Evolutionary conservation across 2,797 vertebrate species (phyloP).

Genomic region (Melopsittacus undulatus): DNA sequence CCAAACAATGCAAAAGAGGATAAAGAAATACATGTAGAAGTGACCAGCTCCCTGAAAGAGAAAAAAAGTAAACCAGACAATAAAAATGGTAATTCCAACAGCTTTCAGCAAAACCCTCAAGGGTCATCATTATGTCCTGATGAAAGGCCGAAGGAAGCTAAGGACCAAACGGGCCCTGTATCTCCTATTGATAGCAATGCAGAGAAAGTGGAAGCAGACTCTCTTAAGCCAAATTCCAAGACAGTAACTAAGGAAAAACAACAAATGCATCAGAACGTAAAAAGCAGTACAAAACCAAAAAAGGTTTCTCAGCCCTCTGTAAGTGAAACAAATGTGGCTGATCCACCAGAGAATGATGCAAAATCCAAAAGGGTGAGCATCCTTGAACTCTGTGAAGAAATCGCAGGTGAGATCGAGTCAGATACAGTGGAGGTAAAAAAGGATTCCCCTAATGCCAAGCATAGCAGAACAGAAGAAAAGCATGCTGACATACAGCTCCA

Average conservation of each 20-base stretch:
- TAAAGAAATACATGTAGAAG: slow-evolving; percentile 42
- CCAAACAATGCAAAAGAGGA: slow-evolving; percentile 25
- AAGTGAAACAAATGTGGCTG: slow-evolving; percentile 79
- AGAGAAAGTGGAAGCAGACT: slow-evolving; percentile 52
- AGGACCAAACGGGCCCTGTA: not conserved
- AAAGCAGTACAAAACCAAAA: slow-evolving; percentile 81
- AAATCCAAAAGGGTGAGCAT: slow-evolving; percentile 90
- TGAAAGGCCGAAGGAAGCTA: not conserved
- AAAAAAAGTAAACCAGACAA: slow-evolving; percentile 65
- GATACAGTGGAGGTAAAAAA: slow-evolving; percentile 90
- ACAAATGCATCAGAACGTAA: slow-evolving; percentile 48
- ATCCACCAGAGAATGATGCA: slow-evolving; percentile 75
- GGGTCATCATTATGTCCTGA: slow-evolving; percentile 27
- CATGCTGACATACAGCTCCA: slow-evolving; percentile 35
- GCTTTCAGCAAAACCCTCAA: not conserved
- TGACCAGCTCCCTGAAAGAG: slow-evolving; percentile 58
- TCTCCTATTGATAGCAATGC: slow-evolving; percentile 37
- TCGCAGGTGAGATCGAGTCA: slow-evolving; percentile 97
- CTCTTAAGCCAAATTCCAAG: slow-evolving; percentile 51
- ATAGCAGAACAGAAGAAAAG: slow-evolving; percentile 67
- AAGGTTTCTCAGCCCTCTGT: slow-evolving; percentile 78
- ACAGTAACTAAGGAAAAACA: slow-evolving; percentile 57
- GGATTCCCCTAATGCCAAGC: slow-evolving; percentile 73
- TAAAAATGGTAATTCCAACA: slow-evolving; percentile 3
- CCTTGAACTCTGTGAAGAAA: slow-evolving; percentile 95